These are phyloP conservation scores for Euwallacea fornicatus DNA, from an alignment of 1,140 invertebrate species.

Conservation along the genomic window DNA sequence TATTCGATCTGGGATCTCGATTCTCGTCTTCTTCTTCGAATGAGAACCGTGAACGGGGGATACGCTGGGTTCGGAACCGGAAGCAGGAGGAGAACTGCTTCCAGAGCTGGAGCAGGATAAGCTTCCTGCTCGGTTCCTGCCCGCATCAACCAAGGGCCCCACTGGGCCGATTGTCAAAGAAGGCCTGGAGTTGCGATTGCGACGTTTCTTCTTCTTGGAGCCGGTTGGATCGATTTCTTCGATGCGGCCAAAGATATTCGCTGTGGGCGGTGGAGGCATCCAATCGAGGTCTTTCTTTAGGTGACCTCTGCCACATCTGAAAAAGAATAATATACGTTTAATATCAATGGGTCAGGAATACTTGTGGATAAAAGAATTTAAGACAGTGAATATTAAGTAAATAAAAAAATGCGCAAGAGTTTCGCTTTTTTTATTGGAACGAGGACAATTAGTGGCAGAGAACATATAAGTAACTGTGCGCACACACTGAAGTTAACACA, in stretches of 20 bases:
- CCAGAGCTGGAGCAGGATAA: conserved; percentile 64
- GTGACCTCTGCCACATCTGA: conserved; percentile 79
- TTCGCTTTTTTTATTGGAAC: no score
- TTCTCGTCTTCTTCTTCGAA: conserved; percentile 72
- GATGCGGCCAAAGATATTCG: conserved; percentile 52
- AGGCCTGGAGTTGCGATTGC: conserved; percentile 65
- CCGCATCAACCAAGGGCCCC: conserved; percentile 52
- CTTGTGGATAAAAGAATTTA: no score
- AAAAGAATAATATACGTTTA: neutral
- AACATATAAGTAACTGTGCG: no score
- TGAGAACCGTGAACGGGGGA: conserved; percentile 62
- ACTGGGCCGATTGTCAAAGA: conserved; percentile 58
- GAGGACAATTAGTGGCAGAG: no score
- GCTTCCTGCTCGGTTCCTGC: conserved; percentile 63
- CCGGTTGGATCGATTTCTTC: conserved; percentile 57
- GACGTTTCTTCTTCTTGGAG: conserved; percentile 76
- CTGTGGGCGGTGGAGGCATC: conserved; percentile 65
- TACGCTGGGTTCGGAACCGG: conserved; percentile 69
- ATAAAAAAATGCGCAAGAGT: no score
- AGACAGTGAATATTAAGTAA: no score
- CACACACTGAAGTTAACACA: no score
- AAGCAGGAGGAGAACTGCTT: conserved; percentile 68
- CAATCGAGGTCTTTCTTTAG: conserved; percentile 93
- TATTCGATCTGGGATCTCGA: conserved; percentile 75
- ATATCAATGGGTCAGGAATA: no score